A percentile compares a stretch with the other conserved stretches of the same genome.
Evolutionary conservation across 2,888 invertebrate species (phyloP).

Genomic region (Allacma fusca): DNA sequence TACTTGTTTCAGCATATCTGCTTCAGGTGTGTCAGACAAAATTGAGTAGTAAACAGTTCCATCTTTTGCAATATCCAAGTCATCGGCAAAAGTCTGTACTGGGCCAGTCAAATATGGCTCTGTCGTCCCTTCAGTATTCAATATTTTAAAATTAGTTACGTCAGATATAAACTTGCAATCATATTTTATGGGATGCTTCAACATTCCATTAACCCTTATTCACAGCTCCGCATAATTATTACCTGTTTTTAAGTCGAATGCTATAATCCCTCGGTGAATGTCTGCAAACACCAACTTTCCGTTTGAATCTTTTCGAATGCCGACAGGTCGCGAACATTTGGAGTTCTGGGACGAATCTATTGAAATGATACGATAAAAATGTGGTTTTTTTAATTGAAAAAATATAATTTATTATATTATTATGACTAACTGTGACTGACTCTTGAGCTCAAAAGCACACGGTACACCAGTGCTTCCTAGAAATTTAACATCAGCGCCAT

Average conservation of each 20-base stretch:
- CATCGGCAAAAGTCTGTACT: constrained; percentile 73
- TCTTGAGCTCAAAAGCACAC: constrained; percentile 36
- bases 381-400: too few species aligned
- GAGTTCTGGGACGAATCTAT: background rate
- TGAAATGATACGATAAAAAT: background rate
- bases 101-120: constrained; percentile 69
- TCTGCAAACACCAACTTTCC: constrained; percentile 79
- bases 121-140: too few species aligned
- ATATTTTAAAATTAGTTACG: too few species aligned
- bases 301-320: constrained; percentile 77
- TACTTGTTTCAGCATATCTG: too few species aligned
- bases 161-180: too few species aligned
- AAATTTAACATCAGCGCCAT: background rate
- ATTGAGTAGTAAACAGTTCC: constrained; percentile 91
- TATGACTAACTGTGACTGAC: background rate
- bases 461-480: constrained; percentile 1
- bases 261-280: constrained; percentile 87
- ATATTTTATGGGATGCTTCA: too few species aligned
- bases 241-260: constrained; percentile 78
- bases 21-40: constrained; percentile 70
- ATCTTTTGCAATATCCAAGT: constrained; percentile 76
- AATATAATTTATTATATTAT: too few species aligned
- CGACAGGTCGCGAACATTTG: constrained; percentile 89
- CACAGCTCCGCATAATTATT: too few species aligned
- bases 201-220: too few species aligned